These are phyloP conservation scores for Malaclemys terrapin DNA, from an alignment of 2,113 vertebrate species.

Conservation along the genomic window DNA sequence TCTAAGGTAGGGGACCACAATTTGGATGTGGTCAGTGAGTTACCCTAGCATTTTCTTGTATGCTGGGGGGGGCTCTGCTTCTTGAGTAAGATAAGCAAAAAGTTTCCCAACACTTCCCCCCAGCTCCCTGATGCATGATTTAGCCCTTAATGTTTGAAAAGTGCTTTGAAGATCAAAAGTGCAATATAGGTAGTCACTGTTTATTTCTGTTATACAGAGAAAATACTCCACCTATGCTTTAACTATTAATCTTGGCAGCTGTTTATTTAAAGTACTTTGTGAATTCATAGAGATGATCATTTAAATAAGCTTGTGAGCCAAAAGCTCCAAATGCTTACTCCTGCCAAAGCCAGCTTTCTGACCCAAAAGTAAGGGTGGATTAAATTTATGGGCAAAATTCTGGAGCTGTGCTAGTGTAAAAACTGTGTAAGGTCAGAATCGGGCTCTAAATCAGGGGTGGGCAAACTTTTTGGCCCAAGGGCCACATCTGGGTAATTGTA, in stretches of 20 bases:
- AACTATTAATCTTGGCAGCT: rapidly evolving
- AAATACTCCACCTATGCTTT: background rate
- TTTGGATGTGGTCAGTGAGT: rapidly evolving
- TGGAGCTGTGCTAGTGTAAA: background rate
- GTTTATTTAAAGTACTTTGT: background rate
- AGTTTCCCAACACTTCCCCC: background rate
- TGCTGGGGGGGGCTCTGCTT: background rate
- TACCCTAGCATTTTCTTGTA: background rate
- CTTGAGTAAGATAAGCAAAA: background rate
- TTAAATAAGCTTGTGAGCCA: background rate
- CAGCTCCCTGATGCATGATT: constrained; percentile 7
- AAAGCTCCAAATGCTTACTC: background rate
- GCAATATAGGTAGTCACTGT: background rate
- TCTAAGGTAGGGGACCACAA: background rate
- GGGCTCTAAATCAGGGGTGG: too few species aligned
- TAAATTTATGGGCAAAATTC: background rate
- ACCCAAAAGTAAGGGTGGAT: too few species aligned
- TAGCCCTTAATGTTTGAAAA: constrained; percentile 10
- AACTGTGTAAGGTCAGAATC: background rate
- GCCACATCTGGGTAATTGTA: too few species aligned
- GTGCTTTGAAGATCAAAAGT: background rate
- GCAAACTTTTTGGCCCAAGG: too few species aligned
- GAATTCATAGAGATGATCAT: background rate
- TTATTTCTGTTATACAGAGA: background rate
- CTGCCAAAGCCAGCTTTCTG: background rate